Evolutionary conservation across 2,797 vertebrate genomes (phyloP).

Genomic region (Myotis vivesi): DNA sequence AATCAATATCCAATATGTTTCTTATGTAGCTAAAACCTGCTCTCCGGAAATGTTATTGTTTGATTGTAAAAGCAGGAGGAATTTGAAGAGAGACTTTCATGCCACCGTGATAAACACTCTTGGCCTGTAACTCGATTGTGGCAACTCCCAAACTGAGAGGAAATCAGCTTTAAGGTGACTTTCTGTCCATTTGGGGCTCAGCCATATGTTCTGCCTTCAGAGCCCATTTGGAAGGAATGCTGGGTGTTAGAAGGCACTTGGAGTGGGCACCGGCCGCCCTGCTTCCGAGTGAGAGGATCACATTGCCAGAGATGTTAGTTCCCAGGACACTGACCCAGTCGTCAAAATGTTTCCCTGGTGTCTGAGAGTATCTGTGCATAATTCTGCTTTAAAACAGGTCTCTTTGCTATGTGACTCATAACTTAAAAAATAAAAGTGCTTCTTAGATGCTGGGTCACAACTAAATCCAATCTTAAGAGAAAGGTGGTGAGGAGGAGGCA

Average conservation of each 20-base stretch:
- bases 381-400: not conserved
- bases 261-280: rapidly evolving
- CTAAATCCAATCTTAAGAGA: not conserved
- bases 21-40: constrained; percentile 58
- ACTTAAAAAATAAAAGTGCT: not conserved
- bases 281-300: not conserved
- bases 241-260: not conserved
- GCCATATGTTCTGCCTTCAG: not conserved
- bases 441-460: not conserved
- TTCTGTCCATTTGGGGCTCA: constrained; percentile 52
- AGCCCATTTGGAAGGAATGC: constrained; percentile 21
- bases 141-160: constrained; percentile 44
- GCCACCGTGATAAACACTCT: constrained; percentile 63
- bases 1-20: constrained; percentile 76
- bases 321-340: not conserved
- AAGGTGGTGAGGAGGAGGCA: not conserved
- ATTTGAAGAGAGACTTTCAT: constrained; percentile 70
- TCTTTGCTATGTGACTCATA: not conserved
- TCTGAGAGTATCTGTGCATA: not conserved
- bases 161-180: constrained; percentile 46
- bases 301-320: not conserved
- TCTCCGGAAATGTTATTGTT: constrained; percentile 74
- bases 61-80: constrained; percentile 70
- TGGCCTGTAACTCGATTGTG: constrained; percentile 60
- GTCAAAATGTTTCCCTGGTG: not conserved